Percentiles rank a stretch among this genome's conserved stretches.
phyloP scores from a whole-genome alignment of 2,888 invertebrate species.

The Synergus itoensis region DNA sequence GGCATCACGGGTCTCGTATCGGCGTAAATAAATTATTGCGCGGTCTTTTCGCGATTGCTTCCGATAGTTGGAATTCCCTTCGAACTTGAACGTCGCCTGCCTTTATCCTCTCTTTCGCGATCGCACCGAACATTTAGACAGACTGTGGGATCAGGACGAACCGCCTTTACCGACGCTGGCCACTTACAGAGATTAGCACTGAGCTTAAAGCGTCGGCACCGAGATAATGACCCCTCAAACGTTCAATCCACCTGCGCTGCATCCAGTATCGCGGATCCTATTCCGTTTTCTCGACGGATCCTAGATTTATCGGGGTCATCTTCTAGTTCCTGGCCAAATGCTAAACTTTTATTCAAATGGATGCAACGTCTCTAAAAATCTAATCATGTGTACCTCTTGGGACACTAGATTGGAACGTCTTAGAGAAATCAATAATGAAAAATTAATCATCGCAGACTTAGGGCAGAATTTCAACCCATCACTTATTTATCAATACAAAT shows the following conservation, averaged over 20 bases:
- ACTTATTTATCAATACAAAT: too few species aligned
- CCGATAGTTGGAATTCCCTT: slow-evolving; percentile 71
- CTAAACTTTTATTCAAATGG: neutral
- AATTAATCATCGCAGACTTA: too few species aligned
- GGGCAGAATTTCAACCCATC: too few species aligned
- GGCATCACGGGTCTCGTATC: slow-evolving; percentile 43
- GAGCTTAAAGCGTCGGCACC: slow-evolving; percentile 42
- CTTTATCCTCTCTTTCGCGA: slow-evolving; percentile 61
- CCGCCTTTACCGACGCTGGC: slow-evolving; percentile 40
- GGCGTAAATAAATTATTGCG: slow-evolving; percentile 70
- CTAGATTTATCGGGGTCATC: slow-evolving; percentile 14
- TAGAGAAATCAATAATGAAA: too few species aligned
- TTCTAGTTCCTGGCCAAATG: neutral
- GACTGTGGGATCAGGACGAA: slow-evolving; percentile 52
- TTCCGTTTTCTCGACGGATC: slow-evolving; percentile 30
- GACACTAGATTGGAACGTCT: too few species aligned
- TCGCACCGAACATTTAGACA: slow-evolving; percentile 47
- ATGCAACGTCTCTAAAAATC: neutral
- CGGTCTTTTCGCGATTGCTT: slow-evolving; percentile 73
- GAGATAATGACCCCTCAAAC: slow-evolving; percentile 43
- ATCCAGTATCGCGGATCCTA: slow-evolving; percentile 28
- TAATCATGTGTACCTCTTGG: too few species aligned
- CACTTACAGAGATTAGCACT: slow-evolving; percentile 44
- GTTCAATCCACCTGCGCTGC: slow-evolving; percentile 40
- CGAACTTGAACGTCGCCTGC: slow-evolving; percentile 60